phyloP scores from a whole-genome alignment of 2,888 invertebrate species.

The Meghimatium bilineatum region DNA sequence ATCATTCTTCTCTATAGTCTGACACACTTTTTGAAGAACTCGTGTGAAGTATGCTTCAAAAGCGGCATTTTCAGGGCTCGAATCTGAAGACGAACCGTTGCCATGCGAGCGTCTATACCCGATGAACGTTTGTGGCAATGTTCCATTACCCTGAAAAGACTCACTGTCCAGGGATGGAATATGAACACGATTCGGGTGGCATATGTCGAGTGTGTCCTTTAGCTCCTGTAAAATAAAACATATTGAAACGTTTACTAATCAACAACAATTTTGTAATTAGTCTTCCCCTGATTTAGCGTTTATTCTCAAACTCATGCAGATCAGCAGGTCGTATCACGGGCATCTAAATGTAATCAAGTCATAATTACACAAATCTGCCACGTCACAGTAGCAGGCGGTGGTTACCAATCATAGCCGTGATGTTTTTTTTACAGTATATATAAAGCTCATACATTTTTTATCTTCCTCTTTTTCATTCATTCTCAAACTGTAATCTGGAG shows the following conservation, averaged over 20 bases:
- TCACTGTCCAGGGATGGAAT: slow-evolving; percentile 37
- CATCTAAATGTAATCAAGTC: too few species aligned
- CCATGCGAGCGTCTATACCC: slow-evolving; percentile 33
- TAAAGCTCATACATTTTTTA: too few species aligned
- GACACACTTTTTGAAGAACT: slow-evolving; percentile 84
- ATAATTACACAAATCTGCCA: too few species aligned
- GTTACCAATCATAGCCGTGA: too few species aligned
- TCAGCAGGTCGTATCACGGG: too few species aligned
- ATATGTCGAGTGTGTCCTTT: slow-evolving; percentile 40
- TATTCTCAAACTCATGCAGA: too few species aligned
- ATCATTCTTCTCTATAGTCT: slow-evolving; percentile 87
- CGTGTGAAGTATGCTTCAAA: slow-evolving; percentile 82
- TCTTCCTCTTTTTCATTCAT: too few species aligned
- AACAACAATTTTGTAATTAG: too few species aligned
- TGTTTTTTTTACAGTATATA: too few species aligned
- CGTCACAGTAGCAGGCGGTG: too few species aligned
- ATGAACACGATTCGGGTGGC: slow-evolving; percentile 39
- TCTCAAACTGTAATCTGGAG: too few species aligned
- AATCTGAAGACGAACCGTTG: slow-evolving; percentile 19
- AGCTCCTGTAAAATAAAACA: slow-evolving; percentile 39
- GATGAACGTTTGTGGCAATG: slow-evolving; percentile 47
- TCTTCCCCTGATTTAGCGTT: too few species aligned
- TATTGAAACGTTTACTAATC: neutral
- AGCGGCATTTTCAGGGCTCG: neutral
- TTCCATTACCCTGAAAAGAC: slow-evolving; percentile 49